These are phyloP conservation scores for Saimiri boliviensis DNA, from an alignment of 2,113 vertebrate genomes.

Conservation along the genomic window DNA sequence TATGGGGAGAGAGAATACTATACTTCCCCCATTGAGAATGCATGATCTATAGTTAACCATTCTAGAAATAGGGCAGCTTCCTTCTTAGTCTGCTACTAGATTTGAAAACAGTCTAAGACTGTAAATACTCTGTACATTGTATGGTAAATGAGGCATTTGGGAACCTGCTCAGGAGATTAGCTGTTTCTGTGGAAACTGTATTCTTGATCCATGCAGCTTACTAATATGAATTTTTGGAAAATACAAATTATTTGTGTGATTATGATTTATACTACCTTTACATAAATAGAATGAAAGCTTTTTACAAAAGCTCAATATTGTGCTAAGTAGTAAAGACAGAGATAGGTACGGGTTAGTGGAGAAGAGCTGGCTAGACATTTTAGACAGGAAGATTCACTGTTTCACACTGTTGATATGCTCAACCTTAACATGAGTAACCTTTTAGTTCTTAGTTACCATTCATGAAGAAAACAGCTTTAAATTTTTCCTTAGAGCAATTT, in stretches of 20 bases:
- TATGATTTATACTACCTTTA: neutral
- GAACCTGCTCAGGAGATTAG: neutral
- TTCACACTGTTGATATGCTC: neutral
- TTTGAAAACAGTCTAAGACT: neutral
- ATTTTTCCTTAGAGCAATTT: neutral
- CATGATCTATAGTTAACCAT: neutral
- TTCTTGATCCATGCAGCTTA: neutral
- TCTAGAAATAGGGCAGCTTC: neutral
- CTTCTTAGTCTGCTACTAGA: neutral
- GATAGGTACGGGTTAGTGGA: neutral
- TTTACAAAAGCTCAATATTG: neutral
- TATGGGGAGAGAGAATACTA: neutral
- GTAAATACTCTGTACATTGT: neutral
- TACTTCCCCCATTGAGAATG: neutral
- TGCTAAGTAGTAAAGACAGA: constrained; percentile 4
- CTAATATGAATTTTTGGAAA: constrained; percentile 29
- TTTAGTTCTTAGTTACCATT: constrained; percentile 37
- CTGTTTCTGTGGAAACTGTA: neutral
- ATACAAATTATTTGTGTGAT: neutral
- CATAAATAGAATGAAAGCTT: neutral
- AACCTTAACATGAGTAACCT: neutral
- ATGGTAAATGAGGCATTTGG: constrained; percentile 6
- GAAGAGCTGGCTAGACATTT: neutral
- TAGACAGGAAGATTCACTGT: neutral
- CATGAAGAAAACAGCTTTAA: neutral